Evolutionary conservation across 2,888 invertebrate species (phyloP).

Genomic region (Eupithecia subfuscata): DNA sequence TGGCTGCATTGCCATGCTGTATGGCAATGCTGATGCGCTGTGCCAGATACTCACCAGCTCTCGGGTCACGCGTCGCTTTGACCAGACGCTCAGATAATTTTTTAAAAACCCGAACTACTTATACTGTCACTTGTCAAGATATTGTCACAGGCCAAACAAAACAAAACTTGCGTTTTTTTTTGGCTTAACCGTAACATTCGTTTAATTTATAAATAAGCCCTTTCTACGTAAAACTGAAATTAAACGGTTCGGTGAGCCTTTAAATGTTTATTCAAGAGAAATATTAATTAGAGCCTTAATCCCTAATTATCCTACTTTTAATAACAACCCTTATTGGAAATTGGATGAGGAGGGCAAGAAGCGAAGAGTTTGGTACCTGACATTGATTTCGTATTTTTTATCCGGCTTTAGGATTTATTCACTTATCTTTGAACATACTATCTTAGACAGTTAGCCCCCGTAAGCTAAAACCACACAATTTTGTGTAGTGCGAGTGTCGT

Average conservation of each 20-base stretch:
- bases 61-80: too few species aligned
- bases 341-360: neutral
- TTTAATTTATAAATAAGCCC: too few species aligned
- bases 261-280: neutral
- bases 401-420: neutral
- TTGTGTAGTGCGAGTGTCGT: neutral
- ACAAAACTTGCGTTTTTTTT: neutral
- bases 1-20: too few species aligned
- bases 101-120: too few species aligned
- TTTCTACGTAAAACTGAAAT: neutral
- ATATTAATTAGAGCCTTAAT: neutral
- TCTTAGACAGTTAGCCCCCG: too few species aligned
- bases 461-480: neutral
- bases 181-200: too few species aligned
- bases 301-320: too few species aligned
- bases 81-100: too few species aligned
- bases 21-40: too few species aligned
- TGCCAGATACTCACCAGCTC: too few species aligned
- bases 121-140: too few species aligned
- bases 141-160: too few species aligned
- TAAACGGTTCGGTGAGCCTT: neutral
- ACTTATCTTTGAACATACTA: neutral
- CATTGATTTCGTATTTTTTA: neutral
- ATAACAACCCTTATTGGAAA: neutral
- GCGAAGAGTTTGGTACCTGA: neutral